Conservation (phyloP, 2,113 vertebrate species). For the Illadopsis cleaveri region DNA sequence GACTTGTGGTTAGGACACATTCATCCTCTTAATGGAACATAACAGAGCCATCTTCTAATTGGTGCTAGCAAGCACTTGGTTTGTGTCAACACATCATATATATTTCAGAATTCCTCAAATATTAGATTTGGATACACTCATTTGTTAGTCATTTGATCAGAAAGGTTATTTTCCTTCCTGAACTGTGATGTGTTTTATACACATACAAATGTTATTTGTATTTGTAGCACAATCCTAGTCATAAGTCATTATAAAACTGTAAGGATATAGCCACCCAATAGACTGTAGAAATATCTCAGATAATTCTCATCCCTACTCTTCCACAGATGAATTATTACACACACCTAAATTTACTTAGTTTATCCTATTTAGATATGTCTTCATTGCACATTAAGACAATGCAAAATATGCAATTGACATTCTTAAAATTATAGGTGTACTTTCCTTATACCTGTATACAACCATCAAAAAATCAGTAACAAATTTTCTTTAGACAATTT, state of each 20-base stretch:
- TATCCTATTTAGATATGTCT: background rate
- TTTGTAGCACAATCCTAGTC: background rate
- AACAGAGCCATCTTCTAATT: slow-evolving; percentile 31
- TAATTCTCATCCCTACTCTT: background rate
- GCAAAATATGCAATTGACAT: background rate
- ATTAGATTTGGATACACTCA: background rate
- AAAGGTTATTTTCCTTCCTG: background rate
- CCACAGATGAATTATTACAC: background rate
- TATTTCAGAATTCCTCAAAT: background rate
- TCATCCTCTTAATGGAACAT: slow-evolving; percentile 24
- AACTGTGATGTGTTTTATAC: background rate
- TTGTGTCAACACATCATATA: background rate
- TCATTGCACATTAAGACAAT: background rate
- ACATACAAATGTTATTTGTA: background rate
- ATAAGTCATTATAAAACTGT: background rate
- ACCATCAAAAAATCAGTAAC: background rate
- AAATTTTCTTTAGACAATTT: background rate
- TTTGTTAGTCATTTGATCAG: background rate
- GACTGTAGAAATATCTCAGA: background rate
- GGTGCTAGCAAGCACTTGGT: background rate
- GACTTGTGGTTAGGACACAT: slow-evolving; percentile 11
- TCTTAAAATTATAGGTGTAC: background rate
- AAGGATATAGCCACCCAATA: background rate
- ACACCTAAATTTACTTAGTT: background rate
- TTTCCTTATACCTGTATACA: background rate